Base-by-base conservation (phyloP, 1,140 invertebrate species). In the fruit fly (Drosophila melanogaster) region DNA sequence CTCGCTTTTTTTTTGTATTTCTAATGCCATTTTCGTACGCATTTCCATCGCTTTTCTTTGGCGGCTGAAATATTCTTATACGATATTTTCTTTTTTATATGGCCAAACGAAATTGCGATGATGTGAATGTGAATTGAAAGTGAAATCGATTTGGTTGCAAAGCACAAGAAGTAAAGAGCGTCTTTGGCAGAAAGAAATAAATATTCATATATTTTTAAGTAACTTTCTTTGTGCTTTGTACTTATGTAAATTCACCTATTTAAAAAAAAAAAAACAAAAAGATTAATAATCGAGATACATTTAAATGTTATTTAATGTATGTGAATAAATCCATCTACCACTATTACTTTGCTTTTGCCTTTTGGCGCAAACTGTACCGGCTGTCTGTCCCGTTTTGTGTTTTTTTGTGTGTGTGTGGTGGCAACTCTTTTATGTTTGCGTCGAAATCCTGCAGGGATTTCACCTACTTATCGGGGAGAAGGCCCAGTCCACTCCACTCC, bases 11-110 rank as follows among this genome's bases (percentile, higher is more conserved):
- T 70, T 54, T 56, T 85, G 57, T 75, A 79, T 86, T 86, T 79
- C 81, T 86, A 87, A 86, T 86, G 83, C 83, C 81, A 81, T 81
- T 86, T 86, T 86, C 77, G 81, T 81, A 78, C 81, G 81, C 78
- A 86, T 78, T 70, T 77, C 46, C 71, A 30, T 14, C 30, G 19
- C 71, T 49, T 57, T 58, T 43, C 66, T 60, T 55, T 22, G 67
- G 33, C 62, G 64, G 37, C 58, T 40, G 46, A 81, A 86, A 85
- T 81, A 81, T 81, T 81, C 78, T 64, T 74, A 78, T 85, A 71
- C 78, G 69, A 74, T 81, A 74, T 77, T 81, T 51, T 78, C 79
- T 77, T 81, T 51, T 78, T 83, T 85, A 85, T 77, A 64, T 76
- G 61, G 50, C 24, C 41, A 59, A 77, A 58, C 38, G 47, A 56